Base-by-base conservation (phyloP, 2,888 invertebrate species). In the Ornithoptera alexandrae region DNA sequence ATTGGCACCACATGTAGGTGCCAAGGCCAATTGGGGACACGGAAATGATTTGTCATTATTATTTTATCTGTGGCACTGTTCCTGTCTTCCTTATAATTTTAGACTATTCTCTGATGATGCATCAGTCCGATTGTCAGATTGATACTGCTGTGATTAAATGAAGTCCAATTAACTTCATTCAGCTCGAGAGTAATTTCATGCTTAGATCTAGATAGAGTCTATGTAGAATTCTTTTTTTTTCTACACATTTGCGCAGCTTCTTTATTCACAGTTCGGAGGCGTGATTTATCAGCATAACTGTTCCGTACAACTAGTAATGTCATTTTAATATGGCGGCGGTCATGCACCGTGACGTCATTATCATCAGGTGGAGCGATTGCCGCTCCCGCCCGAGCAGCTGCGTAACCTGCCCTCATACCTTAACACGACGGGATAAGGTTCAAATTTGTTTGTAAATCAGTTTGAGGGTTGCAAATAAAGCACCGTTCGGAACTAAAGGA, bases 331-430 rank as follows among this genome's bases (percentile, higher is more conserved):
- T 77, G 81, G 80, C 78, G 76, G 77, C 77, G 80, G 76, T 82
- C 85, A 86, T 81, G 73, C 72, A 88, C 82, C 92, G 85, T 90
- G 89, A 90, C 90, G 89, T 89, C 89, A 90, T 91, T 90, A 90
- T 79, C 84, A 79, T 80, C 82, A 80, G 79, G 77, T 71, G 70
- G 60, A 63, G 30, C 71, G 64, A 62, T 72, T 76, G 72, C 71
- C 50, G 69, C 58, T 64, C 67, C 39, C 61, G 24, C 15, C 69
- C 66, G 66, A 68, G 56, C 56, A 46, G n/a, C 61, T 59, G 36
- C 20, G 53, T 39, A 66, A 68, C 70, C 66, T 3, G 30, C 30
- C n/a, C 67, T 65, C 66, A 62, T 42, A 20, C 60, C 62, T 71
- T 79, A 75, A 65, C 4, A 6, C 56, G 15, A 67, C 18, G 57